Base-by-base conservation (phyloP, 2,888 invertebrate genomes). In the Dascillus cervinus region DNA sequence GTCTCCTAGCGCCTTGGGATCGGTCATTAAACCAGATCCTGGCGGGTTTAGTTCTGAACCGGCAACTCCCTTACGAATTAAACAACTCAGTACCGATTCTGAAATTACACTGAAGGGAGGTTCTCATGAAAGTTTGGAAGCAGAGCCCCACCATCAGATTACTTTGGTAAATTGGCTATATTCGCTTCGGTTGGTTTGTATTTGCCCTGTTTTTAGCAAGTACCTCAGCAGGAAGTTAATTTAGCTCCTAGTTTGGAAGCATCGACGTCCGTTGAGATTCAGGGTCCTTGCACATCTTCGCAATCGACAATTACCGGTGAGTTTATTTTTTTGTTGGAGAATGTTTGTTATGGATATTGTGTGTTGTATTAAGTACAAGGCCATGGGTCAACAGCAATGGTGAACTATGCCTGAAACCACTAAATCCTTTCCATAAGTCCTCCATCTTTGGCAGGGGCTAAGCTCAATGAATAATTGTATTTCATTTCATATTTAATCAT, bases 101-200 rank as follows among this genome's bases (percentile, higher is more conserved):
- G 67, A 73, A 17, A 67, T 72, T 36, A 58, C 58, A 25, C 69
- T 67, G 37, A 64, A 70, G 29, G 71, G 70, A 35, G 70, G 71
- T 47, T 71, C 70, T 12, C 69, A 70, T 46, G 74, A 75, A 50
- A 71, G 69, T 46, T 50, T 56, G 3, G 67, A 73, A 23, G 33
- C 26, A 13, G 40, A 43, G 13, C 27, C 50, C 9, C 43, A 54
- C 10, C 61, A 60, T 47, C 63, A 63, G 44, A 61, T 64, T 24
- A 60, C 62, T 11, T 43, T 64, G 50, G 64, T 64, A n/a, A n/a
- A n/a, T n/a, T n/a, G n/a, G n/a, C n/a, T n/a, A n/a, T n/a, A n/a
- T n/a, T n/a, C n/a, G n/a, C n/a, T n/a, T n/a, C n/a, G n/a, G n/a
- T n/a, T n/a, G n/a, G n/a, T n/a, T n/a, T n/a, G n/a, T n/a, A n/a